Conservation (phyloP, 2,888 invertebrate species). For the Caenorhabditis angaria region DNA sequence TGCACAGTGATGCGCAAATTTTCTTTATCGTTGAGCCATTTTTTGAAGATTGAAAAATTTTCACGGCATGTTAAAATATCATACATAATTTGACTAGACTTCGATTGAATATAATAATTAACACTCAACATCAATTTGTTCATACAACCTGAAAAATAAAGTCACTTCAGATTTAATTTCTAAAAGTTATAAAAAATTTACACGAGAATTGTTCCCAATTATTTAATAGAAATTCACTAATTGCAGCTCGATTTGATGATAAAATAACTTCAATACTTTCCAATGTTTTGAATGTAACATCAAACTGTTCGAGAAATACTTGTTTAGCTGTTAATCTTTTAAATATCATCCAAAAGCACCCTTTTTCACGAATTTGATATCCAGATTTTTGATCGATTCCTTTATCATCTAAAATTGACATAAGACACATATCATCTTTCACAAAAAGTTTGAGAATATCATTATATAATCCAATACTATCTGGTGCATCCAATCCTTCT, state of each 20-base stretch:
- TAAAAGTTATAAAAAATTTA: not conserved
- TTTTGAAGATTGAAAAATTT: not conserved
- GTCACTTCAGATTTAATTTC: not conserved
- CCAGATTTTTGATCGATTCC: conserved; percentile 2
- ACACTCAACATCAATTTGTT: conserved; percentile 11
- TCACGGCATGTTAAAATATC: conserved; percentile 7
- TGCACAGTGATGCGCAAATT: conserved; percentile 4
- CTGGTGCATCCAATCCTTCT: conserved; percentile 17
- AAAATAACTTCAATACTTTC: not conserved
- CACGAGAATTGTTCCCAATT: conserved; percentile 10
- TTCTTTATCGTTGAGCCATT: conserved; percentile 13
- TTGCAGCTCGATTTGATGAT: conserved; percentile 1
- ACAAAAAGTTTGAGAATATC: conserved; percentile 24
- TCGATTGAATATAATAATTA: conserved; percentile 25
- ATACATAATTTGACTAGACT: conserved; percentile 7
- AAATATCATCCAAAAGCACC: conserved; percentile 20
- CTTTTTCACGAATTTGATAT: not conserved
- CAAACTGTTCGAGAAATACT: conserved; percentile 10
- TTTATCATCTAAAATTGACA: conserved; percentile 15
- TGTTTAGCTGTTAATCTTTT: conserved; percentile 3
- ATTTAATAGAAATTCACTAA: conserved; percentile 6
- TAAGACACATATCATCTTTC: conserved; percentile 13
- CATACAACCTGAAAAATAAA: conserved; percentile 1
- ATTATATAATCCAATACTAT: conserved; percentile 15
- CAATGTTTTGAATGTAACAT: conserved; percentile 6